These are phyloP conservation scores for Trinectes maculatus DNA, from an alignment of 2,113 vertebrate genomes.

Conservation along the genomic window DNA sequence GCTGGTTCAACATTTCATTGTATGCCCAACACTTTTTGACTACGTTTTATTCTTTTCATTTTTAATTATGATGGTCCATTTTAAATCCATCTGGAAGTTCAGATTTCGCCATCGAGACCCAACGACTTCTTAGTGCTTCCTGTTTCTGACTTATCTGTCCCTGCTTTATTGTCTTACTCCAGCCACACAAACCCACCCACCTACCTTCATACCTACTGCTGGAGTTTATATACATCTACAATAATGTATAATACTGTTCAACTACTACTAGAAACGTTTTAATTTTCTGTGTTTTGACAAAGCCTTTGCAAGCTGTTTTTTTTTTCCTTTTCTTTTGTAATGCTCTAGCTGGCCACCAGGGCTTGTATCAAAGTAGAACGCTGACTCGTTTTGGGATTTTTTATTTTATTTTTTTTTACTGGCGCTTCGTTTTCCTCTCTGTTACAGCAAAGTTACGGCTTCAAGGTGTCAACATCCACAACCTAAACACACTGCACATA, in stretches of 20 bases:
- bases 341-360: constrained; percentile 80
- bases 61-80: too few relatives aligned
- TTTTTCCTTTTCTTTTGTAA: constrained; percentile 64
- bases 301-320: constrained; percentile 83
- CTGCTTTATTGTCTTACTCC: constrained; percentile 30
- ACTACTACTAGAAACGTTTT: constrained; percentile 79
- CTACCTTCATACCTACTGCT: constrained; percentile 27
- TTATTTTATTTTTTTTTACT: constrained; percentile 72
- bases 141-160: constrained; percentile 17
- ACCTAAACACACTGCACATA: constrained; percentile 52
- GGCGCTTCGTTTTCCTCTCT: constrained; percentile 78
- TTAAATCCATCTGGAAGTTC: too few relatives aligned
- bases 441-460: constrained; percentile 59
- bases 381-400: constrained; percentile 76
- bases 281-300: constrained; percentile 79
- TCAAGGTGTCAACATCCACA: constrained; percentile 49
- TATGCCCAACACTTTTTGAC: neutral
- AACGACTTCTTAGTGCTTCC: constrained; percentile 34
- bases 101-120: neutral
- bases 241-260: constrained; percentile 87
- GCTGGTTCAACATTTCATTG: neutral
- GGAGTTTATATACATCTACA: constrained; percentile 82
- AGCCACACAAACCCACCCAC: constrained; percentile 43
- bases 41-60: too few relatives aligned
- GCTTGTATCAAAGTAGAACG: constrained; percentile 79